These are phyloP conservation scores for Carcinoscorpius rotundicauda DNA, from an alignment of 1,140 invertebrate species.

Conservation along the genomic window DNA sequence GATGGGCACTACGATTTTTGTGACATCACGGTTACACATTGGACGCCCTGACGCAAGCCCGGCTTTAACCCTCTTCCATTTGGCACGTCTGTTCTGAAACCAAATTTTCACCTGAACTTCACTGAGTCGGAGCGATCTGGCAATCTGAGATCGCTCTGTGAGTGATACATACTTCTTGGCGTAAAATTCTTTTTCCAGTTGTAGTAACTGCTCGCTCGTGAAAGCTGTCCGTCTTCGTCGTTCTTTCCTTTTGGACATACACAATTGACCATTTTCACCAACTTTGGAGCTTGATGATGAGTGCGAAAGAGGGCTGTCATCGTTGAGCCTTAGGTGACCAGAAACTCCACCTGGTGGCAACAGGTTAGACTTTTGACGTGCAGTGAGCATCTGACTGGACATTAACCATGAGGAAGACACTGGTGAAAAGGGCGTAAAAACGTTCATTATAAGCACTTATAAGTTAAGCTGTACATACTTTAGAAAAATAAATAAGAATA, in stretches of 20 bases:
- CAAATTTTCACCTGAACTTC: constrained; percentile 96
- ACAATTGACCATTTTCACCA: too few species aligned
- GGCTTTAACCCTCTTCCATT: constrained; percentile 63
- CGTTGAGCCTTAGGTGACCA: too few species aligned
- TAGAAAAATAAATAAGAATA: too few species aligned
- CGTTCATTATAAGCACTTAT: too few species aligned
- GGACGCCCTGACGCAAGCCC: constrained; percentile 14
- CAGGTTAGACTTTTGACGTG: too few species aligned
- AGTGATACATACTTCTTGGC: constrained; percentile 94
- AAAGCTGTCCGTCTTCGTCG: constrained; percentile 86
- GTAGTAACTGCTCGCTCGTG: constrained; percentile 86
- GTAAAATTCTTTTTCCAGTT: constrained; percentile 91
- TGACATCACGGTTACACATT: constrained; percentile 24
- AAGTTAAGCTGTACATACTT: too few species aligned
- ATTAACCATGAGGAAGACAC: too few species aligned
- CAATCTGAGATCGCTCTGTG: constrained; percentile 89
- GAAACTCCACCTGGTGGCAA: too few species aligned
- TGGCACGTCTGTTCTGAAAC: constrained; percentile 97
- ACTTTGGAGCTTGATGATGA: too few species aligned
- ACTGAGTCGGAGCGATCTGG: constrained; percentile 74
- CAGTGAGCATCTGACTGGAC: too few species aligned
- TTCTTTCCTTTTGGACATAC: constrained; percentile 44
- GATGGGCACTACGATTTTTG: constrained; percentile 90
- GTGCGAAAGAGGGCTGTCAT: too few species aligned
- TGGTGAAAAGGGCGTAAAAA: too few species aligned